phyloP scores from a whole-genome alignment of 2,797 vertebrate species.

The Microcaecilia unicolor region DNA sequence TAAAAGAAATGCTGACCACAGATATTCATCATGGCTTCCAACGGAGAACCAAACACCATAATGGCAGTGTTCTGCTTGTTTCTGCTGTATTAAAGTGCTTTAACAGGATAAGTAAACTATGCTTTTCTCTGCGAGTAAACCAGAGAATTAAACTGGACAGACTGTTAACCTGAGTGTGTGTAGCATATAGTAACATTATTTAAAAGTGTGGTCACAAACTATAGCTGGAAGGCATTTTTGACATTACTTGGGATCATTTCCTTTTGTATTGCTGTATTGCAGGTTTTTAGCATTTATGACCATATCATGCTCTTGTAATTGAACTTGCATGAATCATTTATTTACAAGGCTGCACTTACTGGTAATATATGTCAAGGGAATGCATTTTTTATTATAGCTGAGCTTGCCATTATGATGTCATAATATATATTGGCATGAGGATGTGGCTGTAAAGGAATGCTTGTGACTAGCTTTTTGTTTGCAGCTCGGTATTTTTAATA shows the following conservation, averaged over 20 bases:
- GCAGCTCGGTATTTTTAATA: neutral
- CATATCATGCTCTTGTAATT: constrained; percentile 28
- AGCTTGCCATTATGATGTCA: constrained; percentile 35
- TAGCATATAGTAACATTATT: constrained; percentile 9
- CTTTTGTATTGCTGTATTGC: constrained; percentile 29
- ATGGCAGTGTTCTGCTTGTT: too few relatives aligned
- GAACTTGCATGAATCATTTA: constrained; percentile 43
- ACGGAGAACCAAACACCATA: too few relatives aligned
- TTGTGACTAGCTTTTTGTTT: neutral
- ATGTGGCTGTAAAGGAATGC: constrained; percentile 14
- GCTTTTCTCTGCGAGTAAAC: neutral
- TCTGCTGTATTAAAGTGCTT: too few relatives aligned
- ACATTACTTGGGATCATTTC: constrained; percentile 19
- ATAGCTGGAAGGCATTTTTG: constrained; percentile 25
- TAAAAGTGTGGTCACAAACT: constrained; percentile 15
- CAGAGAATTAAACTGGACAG: neutral
- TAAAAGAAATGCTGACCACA: too few relatives aligned
- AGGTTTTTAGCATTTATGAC: constrained; percentile 32
- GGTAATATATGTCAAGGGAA: constrained; percentile 31
- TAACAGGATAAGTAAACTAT: too few relatives aligned
- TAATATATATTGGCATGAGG: constrained; percentile 17
- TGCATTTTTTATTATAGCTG: constrained; percentile 33
- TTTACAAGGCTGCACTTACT: constrained; percentile 28
- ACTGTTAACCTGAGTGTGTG: constrained; percentile 5
- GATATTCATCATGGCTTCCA: too few relatives aligned